Percentiles rank a stretch among this genome's conserved stretches.
These are phyloP conservation scores for Bubo bubo DNA, from an alignment of 2,113 vertebrate species.

Conservation along the genomic window DNA sequence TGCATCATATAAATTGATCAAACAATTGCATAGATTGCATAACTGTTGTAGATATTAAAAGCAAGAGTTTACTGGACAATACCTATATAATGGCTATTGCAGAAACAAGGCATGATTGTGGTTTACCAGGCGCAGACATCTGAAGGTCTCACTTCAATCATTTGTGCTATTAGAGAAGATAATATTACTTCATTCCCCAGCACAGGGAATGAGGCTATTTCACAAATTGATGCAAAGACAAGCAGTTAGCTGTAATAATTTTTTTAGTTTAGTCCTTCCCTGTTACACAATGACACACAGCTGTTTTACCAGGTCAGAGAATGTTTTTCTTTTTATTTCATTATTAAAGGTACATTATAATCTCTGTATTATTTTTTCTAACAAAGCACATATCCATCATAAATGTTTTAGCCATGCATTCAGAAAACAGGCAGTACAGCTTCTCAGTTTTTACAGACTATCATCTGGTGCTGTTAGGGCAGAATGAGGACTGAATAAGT, in stretches of 20 bases:
- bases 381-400: not conserved
- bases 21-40: not conserved
- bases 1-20: not conserved
- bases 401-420: not conserved
- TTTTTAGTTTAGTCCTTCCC: not conserved
- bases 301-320: not conserved
- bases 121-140: not conserved
- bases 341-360: not conserved
- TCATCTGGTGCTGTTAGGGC: not conserved
- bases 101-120: not conserved
- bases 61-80: not conserved
- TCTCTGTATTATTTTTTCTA: constrained; percentile 9
- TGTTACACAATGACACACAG: not conserved
- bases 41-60: not conserved
- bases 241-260: not conserved
- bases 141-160: not conserved
- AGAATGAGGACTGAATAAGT: not conserved
- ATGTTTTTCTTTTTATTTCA: not conserved
- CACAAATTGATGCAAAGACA: not conserved
- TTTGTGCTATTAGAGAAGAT: not conserved
- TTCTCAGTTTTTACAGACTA: not conserved
- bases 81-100: not conserved
- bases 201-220: not conserved
- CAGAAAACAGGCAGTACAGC: not conserved
- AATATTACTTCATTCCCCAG: not conserved